A percentile compares a stretch with the other conserved stretches of the same genome.
phyloP scores from a whole-genome alignment of 2,113 vertebrate species.

The Erpornis zantholeuca region DNA sequence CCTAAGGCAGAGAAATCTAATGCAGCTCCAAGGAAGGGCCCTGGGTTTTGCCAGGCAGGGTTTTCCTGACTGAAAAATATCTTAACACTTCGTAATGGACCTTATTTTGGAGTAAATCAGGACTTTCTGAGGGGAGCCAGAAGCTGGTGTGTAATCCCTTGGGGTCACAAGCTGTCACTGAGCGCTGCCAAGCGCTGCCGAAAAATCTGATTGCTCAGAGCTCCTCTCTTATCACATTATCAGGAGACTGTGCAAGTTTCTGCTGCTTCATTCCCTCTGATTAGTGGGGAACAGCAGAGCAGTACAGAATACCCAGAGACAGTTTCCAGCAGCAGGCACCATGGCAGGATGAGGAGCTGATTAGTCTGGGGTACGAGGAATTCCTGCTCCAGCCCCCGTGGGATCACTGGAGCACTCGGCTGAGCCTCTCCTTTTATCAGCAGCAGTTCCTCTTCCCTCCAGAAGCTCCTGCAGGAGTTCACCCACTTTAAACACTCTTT shows the following conservation, averaged over 20 bases:
- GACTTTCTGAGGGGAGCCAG: not conserved
- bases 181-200: not conserved
- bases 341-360: not conserved
- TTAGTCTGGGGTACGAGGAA: conserved; percentile 60
- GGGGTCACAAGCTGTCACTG: conserved; percentile 4
- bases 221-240: conserved; percentile 34
- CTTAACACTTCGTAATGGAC: not conserved
- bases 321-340: conserved; percentile 7
- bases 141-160: not conserved
- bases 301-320: conserved; percentile 44
- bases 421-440: not conserved
- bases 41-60: not conserved
- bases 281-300: conserved; percentile 46
- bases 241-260: not conserved
- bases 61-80: not conserved
- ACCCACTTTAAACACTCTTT: not conserved
- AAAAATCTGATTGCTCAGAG: conserved; percentile 53
- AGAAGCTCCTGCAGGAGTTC: not conserved
- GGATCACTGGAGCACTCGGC: conserved; percentile 24
- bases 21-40: not conserved
- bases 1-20: not conserved
- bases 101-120: not conserved
- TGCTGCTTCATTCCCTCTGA: not conserved
- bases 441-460: not conserved
- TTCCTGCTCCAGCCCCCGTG: conserved; percentile 25